Conservation (phyloP, 1,140 invertebrate species). For the Sarcophaga peregrina region DNA sequence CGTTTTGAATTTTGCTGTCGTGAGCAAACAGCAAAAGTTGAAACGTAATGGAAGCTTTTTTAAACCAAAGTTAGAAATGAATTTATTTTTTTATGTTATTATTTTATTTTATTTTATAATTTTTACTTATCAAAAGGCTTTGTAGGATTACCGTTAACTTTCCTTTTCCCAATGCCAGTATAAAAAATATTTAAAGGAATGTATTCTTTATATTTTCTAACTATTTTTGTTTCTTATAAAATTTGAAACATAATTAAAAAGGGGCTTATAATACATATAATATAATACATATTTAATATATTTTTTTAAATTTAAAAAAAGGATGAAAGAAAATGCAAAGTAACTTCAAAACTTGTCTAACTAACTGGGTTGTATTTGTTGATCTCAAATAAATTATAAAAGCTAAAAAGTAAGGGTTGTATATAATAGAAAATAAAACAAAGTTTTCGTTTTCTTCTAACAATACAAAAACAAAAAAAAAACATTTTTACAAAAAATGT, state of each 20-base stretch:
- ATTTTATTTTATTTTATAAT: slow-evolving; percentile 22
- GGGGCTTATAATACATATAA: slow-evolving; percentile 46
- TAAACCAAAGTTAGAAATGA: background rate
- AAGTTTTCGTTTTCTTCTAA: background rate
- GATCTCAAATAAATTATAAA: background rate
- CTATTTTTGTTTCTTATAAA: background rate
- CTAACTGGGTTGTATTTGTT: background rate
- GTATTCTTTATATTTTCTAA: background rate
- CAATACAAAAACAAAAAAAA: no score
- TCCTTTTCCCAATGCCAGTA: slow-evolving; percentile 43
- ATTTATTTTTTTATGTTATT: slow-evolving; percentile 33
- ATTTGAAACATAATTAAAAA: slow-evolving; percentile 49
- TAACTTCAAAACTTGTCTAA: slow-evolving; percentile 41
- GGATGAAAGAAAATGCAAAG: slow-evolving; percentile 43
- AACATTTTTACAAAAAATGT: background rate
- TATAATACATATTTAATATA: background rate
- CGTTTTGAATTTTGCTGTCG: slow-evolving; percentile 61
- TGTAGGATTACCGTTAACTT: no score
- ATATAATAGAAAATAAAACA: background rate
- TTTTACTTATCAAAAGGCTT: no score
- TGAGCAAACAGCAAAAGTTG: slow-evolving; percentile 65
- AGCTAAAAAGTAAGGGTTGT: background rate
- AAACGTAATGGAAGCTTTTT: slow-evolving; percentile 49
- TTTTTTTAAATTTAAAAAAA: background rate
- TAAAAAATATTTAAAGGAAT: slow-evolving; percentile 45